phyloP scores from a whole-genome alignment of 2,113 vertebrate species.

The Leucosticte australis region DNA sequence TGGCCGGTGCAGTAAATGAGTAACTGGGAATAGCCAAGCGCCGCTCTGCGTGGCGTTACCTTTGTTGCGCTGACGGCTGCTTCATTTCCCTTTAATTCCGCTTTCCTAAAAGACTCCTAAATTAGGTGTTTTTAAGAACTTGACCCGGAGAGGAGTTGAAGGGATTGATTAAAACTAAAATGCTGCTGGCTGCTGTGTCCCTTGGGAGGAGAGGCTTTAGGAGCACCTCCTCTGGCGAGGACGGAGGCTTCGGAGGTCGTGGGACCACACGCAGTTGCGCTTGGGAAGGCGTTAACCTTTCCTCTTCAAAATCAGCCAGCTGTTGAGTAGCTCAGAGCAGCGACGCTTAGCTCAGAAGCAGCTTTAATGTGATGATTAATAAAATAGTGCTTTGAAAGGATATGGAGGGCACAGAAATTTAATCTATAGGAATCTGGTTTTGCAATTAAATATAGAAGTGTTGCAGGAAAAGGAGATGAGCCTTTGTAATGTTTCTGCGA shows the following conservation, averaged over 20 bases:
- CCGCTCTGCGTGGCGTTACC: neutral
- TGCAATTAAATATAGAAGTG: neutral
- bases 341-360: neutral
- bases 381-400: neutral
- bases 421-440: neutral
- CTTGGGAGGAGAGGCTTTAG: neutral
- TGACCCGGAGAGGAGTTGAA: neutral
- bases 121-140: neutral
- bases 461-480: neutral
- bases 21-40: neutral
- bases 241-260: neutral
- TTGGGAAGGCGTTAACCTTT: conserved; percentile 3
- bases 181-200: neutral
- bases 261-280: conserved; percentile 24
- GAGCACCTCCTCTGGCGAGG: neutral
- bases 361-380: neutral
- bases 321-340: neutral
- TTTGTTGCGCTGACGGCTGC: neutral
- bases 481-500: neutral
- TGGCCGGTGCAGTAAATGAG: neutral
- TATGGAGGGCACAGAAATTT: neutral
- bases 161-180: neutral
- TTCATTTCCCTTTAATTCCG: neutral
- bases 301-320: neutral
- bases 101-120: neutral